Evolutionary conservation across 1,140 invertebrate species (phyloP).

Genomic region (Rhopalosiphum padi): DNA sequence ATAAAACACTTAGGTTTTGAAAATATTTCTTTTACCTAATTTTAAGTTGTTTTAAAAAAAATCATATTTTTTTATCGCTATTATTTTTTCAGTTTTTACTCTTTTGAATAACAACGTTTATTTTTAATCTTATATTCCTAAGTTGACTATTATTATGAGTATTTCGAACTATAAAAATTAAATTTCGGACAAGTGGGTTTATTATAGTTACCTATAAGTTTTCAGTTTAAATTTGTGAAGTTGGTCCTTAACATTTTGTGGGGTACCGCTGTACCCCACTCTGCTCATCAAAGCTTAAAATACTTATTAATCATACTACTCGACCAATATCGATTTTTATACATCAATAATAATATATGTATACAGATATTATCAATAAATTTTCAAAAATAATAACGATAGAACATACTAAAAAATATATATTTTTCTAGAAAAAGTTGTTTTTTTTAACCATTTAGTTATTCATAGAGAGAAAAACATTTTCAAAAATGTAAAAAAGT

Average conservation of each 20-base stretch:
- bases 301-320: neutral
- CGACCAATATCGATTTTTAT: neutral
- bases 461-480: neutral
- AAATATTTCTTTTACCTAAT: neutral
- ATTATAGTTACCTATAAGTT: neutral
- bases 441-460: neutral
- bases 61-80: neutral
- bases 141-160: neutral
- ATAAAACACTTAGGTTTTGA: neutral
- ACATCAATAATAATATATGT: too few species aligned
- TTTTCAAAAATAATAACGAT: too few species aligned
- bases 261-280: neutral
- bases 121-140: neutral
- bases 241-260: neutral
- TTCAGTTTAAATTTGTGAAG: neutral
- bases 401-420: too few species aligned
- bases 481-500: neutral
- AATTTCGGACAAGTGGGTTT: neutral
- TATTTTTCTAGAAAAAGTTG: neutral
- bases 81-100: neutral
- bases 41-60: neutral
- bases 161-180: neutral
- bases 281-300: too few species aligned
- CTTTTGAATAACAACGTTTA: neutral
- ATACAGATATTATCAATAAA: too few species aligned